Percentiles rank a stretch among this genome's conserved stretches.
phyloP scores from a whole-genome alignment of 2,113 vertebrate genomes.

The rat (Rattus norvegicus) region DNA sequence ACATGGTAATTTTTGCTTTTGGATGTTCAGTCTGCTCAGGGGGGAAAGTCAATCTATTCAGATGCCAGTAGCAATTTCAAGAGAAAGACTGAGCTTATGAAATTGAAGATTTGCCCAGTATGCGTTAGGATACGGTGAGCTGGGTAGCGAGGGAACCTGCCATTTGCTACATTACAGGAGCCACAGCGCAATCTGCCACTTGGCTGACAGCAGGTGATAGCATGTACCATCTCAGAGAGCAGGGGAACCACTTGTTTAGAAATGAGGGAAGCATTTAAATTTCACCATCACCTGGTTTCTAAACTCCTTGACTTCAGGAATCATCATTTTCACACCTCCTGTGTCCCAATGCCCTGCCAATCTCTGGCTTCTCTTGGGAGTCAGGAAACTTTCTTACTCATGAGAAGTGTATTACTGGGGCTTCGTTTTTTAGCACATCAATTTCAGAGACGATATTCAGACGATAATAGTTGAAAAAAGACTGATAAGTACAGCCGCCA shows the following conservation, averaged over 20 bases:
- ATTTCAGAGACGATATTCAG: neutral
- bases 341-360: neutral
- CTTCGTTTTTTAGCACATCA: neutral
- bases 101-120: constrained; percentile 36
- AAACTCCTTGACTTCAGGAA: constrained; percentile 28
- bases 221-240: constrained; percentile 1
- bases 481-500: neutral
- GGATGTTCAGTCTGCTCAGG: constrained; percentile 20
- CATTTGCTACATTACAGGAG: neutral
- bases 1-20: neutral
- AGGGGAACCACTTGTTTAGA: constrained; percentile 4
- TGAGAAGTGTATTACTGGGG: neutral
- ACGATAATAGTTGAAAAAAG: neutral
- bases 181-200: neutral
- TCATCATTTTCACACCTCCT: neutral
- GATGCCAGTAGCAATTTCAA: constrained; percentile 48
- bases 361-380: neutral
- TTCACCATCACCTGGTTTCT: neutral
- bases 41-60: constrained; percentile 54
- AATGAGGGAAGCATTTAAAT: neutral
- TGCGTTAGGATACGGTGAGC: constrained; percentile 13
- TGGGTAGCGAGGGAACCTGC: constrained; percentile 37
- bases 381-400: neutral
- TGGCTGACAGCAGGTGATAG: neutral
- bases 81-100: constrained; percentile 35